These are phyloP conservation scores for Nothocercus nigrocapillus DNA, from an alignment of 2,113 vertebrate genomes.

Conservation along the genomic window DNA sequence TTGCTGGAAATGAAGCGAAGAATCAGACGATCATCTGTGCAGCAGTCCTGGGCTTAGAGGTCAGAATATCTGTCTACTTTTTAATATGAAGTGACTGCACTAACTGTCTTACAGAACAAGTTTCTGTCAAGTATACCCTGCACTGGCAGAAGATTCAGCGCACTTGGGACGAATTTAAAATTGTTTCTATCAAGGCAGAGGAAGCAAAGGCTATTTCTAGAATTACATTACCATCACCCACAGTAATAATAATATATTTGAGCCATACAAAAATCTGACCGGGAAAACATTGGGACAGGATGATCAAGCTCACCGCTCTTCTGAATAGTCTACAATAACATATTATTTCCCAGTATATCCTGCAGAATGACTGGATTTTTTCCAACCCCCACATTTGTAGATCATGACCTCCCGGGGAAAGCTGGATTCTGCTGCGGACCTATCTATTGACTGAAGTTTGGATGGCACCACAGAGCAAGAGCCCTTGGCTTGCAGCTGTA, in stretches of 20 bases:
- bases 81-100: not conserved
- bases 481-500: not conserved
- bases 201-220: not conserved
- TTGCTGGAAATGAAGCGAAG: not conserved
- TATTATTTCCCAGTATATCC: not conserved
- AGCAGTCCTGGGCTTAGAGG: not conserved
- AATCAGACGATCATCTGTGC: constrained; percentile 15
- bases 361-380: not conserved
- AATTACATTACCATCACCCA: not conserved
- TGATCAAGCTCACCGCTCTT: not conserved
- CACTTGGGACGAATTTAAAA: not conserved
- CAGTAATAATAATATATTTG: not conserved
- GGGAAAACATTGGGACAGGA: not conserved
- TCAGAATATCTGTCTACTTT: not conserved
- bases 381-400: not conserved
- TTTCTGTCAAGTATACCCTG: not conserved
- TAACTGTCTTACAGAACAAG: not conserved
- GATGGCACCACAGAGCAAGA: not conserved
- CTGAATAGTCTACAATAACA: not conserved
- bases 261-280: not conserved
- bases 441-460: not conserved
- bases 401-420: not conserved
- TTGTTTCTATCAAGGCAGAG: not conserved
- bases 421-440: constrained; percentile 25
- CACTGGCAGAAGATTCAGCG: not conserved